Conservation (phyloP, 2,888 invertebrate species). For the Cyrtodaria siliqua region DNA sequence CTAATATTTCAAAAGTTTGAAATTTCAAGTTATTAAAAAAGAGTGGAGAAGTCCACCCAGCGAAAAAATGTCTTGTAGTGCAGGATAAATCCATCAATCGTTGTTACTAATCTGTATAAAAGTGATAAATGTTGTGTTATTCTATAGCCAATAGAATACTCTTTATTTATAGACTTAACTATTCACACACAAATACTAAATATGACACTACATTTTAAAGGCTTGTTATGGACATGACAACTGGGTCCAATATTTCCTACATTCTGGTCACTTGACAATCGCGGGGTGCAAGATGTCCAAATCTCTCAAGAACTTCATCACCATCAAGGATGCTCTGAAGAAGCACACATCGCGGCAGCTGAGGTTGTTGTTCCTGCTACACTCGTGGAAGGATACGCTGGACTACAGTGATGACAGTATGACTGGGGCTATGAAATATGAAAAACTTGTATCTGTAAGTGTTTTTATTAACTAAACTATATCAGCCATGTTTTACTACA, state of each 20-base stretch:
- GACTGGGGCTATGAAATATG: constrained; percentile 97
- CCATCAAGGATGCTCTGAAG: constrained; percentile 95
- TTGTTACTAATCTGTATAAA: no score
- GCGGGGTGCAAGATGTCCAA: constrained; percentile 99
- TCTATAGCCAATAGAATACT: no score
- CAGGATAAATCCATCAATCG: no score
- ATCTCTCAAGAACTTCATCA: constrained; percentile 98
- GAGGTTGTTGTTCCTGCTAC: constrained; percentile 96
- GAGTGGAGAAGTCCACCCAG: no score
- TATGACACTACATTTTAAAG: constrained; percentile 86
- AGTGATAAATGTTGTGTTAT: no score
- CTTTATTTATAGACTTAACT: no score
- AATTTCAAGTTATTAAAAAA: no score
- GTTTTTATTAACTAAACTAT: no score
- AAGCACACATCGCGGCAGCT: constrained; percentile 91
- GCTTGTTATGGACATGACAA: constrained; percentile 95
- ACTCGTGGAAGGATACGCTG: constrained; percentile 98
- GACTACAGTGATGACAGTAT: constrained; percentile 98
- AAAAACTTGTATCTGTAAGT: constrained; percentile 90
- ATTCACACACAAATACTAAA: no score
- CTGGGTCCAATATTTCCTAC: constrained; percentile 99
- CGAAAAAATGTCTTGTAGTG: no score
- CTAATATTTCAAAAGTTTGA: no score
- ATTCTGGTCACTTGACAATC: constrained; percentile 99
- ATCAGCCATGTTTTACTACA: no score